phyloP scores from a whole-genome alignment of 2,888 invertebrate species.

The Gryllus longicercus region DNA sequence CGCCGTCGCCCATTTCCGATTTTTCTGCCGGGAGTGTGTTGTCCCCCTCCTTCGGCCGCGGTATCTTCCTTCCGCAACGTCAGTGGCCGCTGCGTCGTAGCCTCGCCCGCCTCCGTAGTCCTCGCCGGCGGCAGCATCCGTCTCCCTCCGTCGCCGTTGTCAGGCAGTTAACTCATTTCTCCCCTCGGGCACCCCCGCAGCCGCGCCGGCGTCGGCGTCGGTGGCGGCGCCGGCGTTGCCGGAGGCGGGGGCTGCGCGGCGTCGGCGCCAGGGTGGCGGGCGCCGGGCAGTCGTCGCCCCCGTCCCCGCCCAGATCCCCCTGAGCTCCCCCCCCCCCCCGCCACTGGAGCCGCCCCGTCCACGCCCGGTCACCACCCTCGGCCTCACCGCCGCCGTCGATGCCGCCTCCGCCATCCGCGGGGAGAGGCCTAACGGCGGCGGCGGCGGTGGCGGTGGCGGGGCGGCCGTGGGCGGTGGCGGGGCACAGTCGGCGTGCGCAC shows the following conservation, averaged over 20 bases:
- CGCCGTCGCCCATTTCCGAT: too few species aligned
- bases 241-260: constrained; percentile 21
- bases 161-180: constrained; percentile 2
- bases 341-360: background rate
- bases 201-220: constrained; percentile 11
- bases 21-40: too few species aligned
- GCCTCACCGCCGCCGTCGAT: background rate
- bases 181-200: constrained; percentile 11
- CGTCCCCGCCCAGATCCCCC: background rate
- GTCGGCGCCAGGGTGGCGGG: constrained; percentile 3
- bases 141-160: background rate
- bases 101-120: background rate
- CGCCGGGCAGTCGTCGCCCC: background rate
- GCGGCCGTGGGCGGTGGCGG: background rate
- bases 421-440: background rate
- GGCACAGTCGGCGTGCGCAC: background rate
- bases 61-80: background rate
- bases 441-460: background rate
- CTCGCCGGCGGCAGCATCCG: background rate
- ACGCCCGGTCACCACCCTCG: background rate
- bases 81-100: too few species aligned
- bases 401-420: background rate
- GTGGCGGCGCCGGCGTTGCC: background rate
- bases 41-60: background rate
- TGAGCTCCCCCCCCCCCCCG: background rate